Evolutionary conservation across 2,797 vertebrate genomes (phyloP).

Genomic region (Alouatta caraya): DNA sequence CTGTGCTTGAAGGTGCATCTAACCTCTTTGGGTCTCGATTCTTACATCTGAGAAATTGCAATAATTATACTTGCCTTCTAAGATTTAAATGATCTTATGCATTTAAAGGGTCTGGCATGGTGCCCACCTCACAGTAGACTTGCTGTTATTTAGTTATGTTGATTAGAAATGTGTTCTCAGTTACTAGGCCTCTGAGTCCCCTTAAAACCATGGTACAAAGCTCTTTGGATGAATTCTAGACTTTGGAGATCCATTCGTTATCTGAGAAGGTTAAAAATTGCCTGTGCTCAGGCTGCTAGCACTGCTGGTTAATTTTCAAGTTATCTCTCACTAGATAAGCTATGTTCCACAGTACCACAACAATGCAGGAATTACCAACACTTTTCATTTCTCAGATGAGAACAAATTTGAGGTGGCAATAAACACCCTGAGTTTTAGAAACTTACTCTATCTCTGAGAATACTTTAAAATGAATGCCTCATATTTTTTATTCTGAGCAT

Average conservation of each 20-base stretch:
- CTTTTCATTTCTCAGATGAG: neutral
- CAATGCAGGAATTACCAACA: neutral
- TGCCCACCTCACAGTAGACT: slow-evolving; percentile 8
- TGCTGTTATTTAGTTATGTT: slow-evolving; percentile 47
- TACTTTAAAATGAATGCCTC: neutral
- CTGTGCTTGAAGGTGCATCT: neutral
- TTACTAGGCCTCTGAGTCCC: slow-evolving; percentile 51
- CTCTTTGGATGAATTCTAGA: neutral
- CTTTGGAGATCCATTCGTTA: slow-evolving; percentile 38
- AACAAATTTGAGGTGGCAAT: neutral
- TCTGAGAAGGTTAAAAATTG: neutral
- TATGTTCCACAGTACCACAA: rapidly evolving
- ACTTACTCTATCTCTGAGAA: neutral
- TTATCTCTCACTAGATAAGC: neutral
- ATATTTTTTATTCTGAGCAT: neutral
- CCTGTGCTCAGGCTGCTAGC: neutral
- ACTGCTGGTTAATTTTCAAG: neutral
- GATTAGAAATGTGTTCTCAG: slow-evolving; percentile 51
- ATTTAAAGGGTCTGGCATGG: slow-evolving; percentile 35
- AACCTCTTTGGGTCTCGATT: neutral
- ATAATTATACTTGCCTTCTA: neutral
- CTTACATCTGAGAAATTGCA: neutral
- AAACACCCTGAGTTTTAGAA: neutral
- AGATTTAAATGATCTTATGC: neutral
- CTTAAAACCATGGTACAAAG: neutral